Conservation (phyloP, 2,888 invertebrate genomes). For the Isoperla grammatica region DNA sequence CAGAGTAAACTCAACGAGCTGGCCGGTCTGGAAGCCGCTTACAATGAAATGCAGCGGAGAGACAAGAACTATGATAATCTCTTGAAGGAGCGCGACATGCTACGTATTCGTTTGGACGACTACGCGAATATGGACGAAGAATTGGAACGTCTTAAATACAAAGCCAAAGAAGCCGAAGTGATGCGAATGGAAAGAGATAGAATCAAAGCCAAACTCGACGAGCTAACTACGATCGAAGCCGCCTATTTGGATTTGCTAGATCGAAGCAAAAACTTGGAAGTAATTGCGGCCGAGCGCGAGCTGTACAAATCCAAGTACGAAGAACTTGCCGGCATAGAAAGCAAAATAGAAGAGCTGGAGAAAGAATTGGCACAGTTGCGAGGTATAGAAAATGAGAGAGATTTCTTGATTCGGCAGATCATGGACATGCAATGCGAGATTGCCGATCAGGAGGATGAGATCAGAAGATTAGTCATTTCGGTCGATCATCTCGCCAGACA, state of each 20-base stretch:
- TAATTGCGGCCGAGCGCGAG: constrained; percentile 40
- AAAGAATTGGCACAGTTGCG: constrained; percentile 41
- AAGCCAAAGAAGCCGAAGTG: constrained; percentile 39
- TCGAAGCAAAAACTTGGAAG: constrained; percentile 38
- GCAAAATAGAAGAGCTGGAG: constrained; percentile 51
- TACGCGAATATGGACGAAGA: constrained; percentile 31
- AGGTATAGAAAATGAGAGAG: constrained; percentile 14
- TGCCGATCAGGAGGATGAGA: constrained; percentile 38
- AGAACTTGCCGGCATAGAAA: constrained; percentile 37
- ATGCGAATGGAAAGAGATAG: constrained; percentile 40
- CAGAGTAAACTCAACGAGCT: constrained; percentile 44
- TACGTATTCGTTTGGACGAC: constrained; percentile 17
- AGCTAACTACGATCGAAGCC: constrained; percentile 1
- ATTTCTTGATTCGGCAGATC: constrained; percentile 2
- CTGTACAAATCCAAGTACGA: constrained; percentile 41
- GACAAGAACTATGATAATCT: not conserved
- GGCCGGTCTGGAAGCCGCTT: constrained; percentile 40
- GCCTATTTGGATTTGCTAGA: constrained; percentile 37
- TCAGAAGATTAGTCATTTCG: constrained; percentile 33
- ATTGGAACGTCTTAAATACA: constrained; percentile 36
- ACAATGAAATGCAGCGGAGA: constrained; percentile 11
- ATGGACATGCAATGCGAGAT: constrained; percentile 28
- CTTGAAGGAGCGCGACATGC: constrained; percentile 1
- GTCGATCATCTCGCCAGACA: no score
- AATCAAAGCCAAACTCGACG: constrained; percentile 25